Percentiles rank a stretch among this genome's conserved stretches.
These are phyloP conservation scores for Diaperis boleti DNA, from an alignment of 2,888 invertebrate genomes.

Conservation along the genomic window DNA sequence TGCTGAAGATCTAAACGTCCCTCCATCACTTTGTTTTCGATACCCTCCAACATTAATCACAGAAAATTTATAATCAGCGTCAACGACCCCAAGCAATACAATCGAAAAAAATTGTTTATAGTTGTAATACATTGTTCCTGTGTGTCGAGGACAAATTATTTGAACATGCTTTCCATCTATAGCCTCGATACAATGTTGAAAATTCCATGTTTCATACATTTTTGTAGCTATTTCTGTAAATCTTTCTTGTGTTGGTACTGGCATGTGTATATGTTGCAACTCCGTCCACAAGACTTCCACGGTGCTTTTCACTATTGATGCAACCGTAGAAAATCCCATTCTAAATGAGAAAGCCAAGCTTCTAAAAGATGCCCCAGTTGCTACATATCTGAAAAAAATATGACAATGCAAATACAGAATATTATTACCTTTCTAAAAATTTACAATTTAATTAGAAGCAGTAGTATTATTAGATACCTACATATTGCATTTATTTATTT, in stretches of 20 bases:
- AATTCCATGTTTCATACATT: constrained; percentile 30
- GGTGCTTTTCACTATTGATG: constrained; percentile 36
- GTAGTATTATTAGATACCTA: too few relatives aligned
- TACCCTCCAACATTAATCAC: constrained; percentile 47
- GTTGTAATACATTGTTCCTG: constrained; percentile 44
- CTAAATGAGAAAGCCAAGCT: constrained; percentile 40
- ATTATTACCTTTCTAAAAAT: too few relatives aligned
- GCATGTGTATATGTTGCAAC: constrained; percentile 38
- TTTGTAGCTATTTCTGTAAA: constrained; percentile 25
- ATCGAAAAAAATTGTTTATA: constrained; percentile 45
- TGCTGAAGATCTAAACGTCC: constrained; percentile 39
- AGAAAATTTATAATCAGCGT: constrained; percentile 43
- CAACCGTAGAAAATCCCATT: constrained; percentile 39
- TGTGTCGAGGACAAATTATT: constrained; percentile 38
- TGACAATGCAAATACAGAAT: too few relatives aligned
- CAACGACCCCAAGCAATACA: constrained; percentile 41
- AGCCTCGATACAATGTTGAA: constrained; percentile 29
- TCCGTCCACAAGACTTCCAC: constrained; percentile 32
- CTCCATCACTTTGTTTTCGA: constrained; percentile 46
- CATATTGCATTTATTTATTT: too few relatives aligned
- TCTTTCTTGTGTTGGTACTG: constrained; percentile 21
- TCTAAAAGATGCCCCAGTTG: constrained; percentile 32
- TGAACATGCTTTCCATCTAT: constrained; percentile 43
- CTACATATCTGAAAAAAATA: constrained; percentile 9
- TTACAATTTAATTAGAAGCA: too few relatives aligned